Base-by-base conservation (phyloP, 2,888 invertebrate genomes). In the Cylloceria caligata region DNA sequence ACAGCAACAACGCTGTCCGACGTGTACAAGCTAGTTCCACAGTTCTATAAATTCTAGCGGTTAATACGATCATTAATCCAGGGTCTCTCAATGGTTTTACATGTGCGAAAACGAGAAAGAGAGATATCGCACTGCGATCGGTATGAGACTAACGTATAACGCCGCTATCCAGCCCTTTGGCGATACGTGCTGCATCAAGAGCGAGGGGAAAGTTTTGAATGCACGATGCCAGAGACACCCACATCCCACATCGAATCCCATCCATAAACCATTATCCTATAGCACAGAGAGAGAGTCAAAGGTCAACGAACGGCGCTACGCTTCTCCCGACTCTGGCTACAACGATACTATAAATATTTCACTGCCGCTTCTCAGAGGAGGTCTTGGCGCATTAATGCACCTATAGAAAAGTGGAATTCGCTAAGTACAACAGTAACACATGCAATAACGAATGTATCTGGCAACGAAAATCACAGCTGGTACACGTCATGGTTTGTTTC, bases 331-430 rank as follows among this genome's bases (percentile, higher is more conserved):
- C 72, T 64, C 39, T 30, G 65, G 13, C 45, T 49, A 60, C 60
- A 34, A 68, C 67, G 73, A 73, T 73, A 81, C 83, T 83, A 75
- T 83, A 83, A 84, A 84, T 84, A 84, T 83, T 80, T 81, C 52
- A 64, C 64, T 36, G 47, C 68, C 62, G 60, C 74, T 83, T 73
- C 68, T 36, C 71, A 36, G 36, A 55, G 71, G 62, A 24, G 42
- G 34, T 45, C 42, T 4, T 27, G 9, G 24, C 11, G 42, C 34
- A n/a, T 24, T 30, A 6, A 72, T n/a, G 39, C 42, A 55, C 60
- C 55, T 49, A 67, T 16, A 71, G 13, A 55, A 13, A 45, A 45
- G 34, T 52, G 30, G 16, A 65, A 13, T 39, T 64, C 42, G 42
- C 11, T 16, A 42, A 11, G 21, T n/a, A 4, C 39, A 7, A 19